Evolutionary conservation across 2,888 invertebrate species (phyloP), one percentile per base, ranked within the genome.

Genomic region (Zaprionus lineosus): DNA sequence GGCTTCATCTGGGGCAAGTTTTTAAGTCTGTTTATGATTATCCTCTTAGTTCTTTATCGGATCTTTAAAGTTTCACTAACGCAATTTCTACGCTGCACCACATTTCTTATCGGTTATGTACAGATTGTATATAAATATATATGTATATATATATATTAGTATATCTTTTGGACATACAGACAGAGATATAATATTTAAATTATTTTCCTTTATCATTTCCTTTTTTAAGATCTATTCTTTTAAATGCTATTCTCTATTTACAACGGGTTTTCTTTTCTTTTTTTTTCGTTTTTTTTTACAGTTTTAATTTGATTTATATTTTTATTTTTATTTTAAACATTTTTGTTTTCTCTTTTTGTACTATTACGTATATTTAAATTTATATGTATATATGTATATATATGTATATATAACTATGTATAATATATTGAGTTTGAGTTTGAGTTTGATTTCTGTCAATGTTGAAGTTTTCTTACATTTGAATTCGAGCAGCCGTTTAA

Each of bases 151-250:
- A 29, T n/a, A 51, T 24, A 56, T 63, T 47, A 28, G 53, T 63
- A 72, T 75, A 60, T 74, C 43, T 41, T 48, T 68, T 73, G 74
- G 74, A 77, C 84, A 76, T 48, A 71, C 47, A 76, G 62, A 72
- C 60, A 48, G 48, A 41, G 53, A 59, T 51, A 59, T n/a, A 59
- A 50, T 59, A 58, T 52, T 29, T 37, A 5, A 21, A 21, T 21
- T 21, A 7, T 21, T 21, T 21, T 21, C n/a, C n/a, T 28, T 28
- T 28, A 3, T 59, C 48, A n/a, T n/a, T n/a, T 67, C 59, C 2
- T 12, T 41, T 56, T 50, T 18, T 33, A 36, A 50, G 47, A 47
- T 39, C 28, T 15, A 15, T 33, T 33, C 33, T 12, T 58, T 36
- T 66, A 66, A 62, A 59, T 66, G 53, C 62, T 79, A 74, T 15